Base-by-base conservation (phyloP, 1,140 invertebrate species). In the Capitella teleta region DNA sequence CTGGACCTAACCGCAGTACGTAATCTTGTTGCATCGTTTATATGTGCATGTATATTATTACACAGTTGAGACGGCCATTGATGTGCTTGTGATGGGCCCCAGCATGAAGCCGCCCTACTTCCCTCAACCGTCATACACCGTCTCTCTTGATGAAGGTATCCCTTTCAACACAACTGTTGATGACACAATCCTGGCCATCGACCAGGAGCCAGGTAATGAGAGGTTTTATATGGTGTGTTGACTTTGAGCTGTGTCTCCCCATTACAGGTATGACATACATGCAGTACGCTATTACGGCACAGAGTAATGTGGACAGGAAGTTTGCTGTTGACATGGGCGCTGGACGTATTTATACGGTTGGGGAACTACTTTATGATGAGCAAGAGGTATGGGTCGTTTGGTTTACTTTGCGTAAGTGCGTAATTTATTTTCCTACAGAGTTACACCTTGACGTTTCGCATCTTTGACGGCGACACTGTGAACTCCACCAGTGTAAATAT, bases 401-500 rank as follows among this genome's bases (percentile, higher is more conserved):
- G 42, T 44, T n/a, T n/a, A n/a, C n/a, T n/a, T n/a, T n/a, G n/a
- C n/a, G n/a, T n/a, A n/a, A n/a, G n/a, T n/a, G n/a, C n/a, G n/a
- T n/a, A 40, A 6, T n/a, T 3, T 40, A 21, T n/a, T 8, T 2
- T 40, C 21, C 24, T 40, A 6, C 21, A 53, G 47, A 26, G n/a
- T 12, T 53, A 53, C 30, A 41, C 12, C 5, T 40, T 53, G 8
- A 28, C 16, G 19, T 49, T 30, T 43, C 28, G 38, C 0, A 47
- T 49, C 21, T 53, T 53, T 42, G 47, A 53, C 21, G 47, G 43
- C 12, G 41, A 47, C 49, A 28, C 37, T 6, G 5, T 28, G 44
- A 42, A 49, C 47, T 23, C 18, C 10, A 30, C 47, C 16, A 12
- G 28, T 21, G 36, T 53, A 14, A 19, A 14, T 28, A 24, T 53